Evolutionary conservation across 2,888 invertebrate species (phyloP).

Genomic region (Lasioglossum villosulum): DNA sequence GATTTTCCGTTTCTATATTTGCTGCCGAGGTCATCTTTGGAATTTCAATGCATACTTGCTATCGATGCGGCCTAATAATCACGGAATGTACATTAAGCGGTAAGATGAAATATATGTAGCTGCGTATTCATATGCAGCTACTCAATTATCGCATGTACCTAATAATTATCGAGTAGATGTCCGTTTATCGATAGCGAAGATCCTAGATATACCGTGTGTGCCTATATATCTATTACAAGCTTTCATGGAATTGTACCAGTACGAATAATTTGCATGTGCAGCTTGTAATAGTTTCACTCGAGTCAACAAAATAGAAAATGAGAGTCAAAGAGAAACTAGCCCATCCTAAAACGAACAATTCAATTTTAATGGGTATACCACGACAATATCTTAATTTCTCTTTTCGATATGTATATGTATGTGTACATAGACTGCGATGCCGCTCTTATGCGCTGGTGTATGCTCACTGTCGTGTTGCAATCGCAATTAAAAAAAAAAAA

Average conservation of each 20-base stretch:
- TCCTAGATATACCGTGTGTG: not conserved
- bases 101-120: not conserved
- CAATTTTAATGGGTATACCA: not conserved
- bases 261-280: not conserved
- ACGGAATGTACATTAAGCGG: constrained; percentile 50
- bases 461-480: too few relatives aligned
- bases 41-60: constrained; percentile 40
- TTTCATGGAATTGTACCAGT: not conserved
- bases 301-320: not conserved
- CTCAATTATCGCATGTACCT: not conserved
- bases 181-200: not conserved
- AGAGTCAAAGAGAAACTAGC: not conserved
- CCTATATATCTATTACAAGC: not conserved
- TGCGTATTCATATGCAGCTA: not conserved
- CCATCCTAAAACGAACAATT: not conserved
- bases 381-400: too few relatives aligned
- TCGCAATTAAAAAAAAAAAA: not conserved
- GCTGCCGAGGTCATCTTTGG: constrained; percentile 29
- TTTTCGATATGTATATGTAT: too few relatives aligned
- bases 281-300: not conserved
- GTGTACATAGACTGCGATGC: too few relatives aligned
- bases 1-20: constrained; percentile 17
- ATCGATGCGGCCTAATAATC: constrained; percentile 55
- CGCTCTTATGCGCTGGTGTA: too few relatives aligned
- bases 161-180: not conserved